A percentile compares a stretch with the other conserved stretches of the same genome.
These are phyloP conservation scores for Stigmatopora argus DNA, from an alignment of 2,113 vertebrate genomes.

Conservation along the genomic window DNA sequence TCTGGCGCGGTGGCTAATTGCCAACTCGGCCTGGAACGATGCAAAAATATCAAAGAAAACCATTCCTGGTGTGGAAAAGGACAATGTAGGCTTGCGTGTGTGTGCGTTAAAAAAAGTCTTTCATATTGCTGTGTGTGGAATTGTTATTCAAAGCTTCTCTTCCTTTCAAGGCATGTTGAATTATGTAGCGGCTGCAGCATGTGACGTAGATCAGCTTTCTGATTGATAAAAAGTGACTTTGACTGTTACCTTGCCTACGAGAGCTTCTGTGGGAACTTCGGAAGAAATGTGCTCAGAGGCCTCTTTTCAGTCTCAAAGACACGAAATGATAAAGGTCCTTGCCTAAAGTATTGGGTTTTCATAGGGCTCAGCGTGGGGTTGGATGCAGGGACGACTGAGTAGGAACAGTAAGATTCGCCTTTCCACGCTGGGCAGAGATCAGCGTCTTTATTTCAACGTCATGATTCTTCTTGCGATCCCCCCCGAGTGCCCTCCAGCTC, in stretches of 20 bases:
- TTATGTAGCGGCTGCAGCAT: constrained; percentile 20
- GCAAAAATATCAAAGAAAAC: constrained; percentile 47
- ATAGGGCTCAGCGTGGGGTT: background rate
- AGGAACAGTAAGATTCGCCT: too few relatives aligned
- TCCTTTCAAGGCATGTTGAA: constrained; percentile 21
- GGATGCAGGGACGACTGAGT: background rate
- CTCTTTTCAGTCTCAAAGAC: constrained; percentile 8
- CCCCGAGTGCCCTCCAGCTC: too few relatives aligned
- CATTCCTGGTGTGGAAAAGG: constrained; percentile 9
- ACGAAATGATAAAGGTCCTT: constrained; percentile 13
- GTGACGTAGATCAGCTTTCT: constrained; percentile 13
- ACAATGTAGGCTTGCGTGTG: background rate
- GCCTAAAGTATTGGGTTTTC: constrained; percentile 14
- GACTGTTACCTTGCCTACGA: constrained; percentile 30
- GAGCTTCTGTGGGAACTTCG: constrained; percentile 8
- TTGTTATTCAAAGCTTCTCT: constrained; percentile 38
- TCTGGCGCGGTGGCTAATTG: constrained; percentile 54
- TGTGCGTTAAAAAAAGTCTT: background rate
- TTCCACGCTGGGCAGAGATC: too few relatives aligned
- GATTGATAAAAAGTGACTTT: constrained; percentile 44
- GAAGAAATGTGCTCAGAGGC: constrained; percentile 18
- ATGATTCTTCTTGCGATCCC: too few relatives aligned
- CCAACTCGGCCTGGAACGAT: constrained; percentile 39
- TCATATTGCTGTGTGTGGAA: constrained; percentile 1
- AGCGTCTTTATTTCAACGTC: too few relatives aligned